Evolutionary conservation across 1,140 invertebrate genomes (phyloP).

Genomic region (Leptinotarsa undecemlineata): DNA sequence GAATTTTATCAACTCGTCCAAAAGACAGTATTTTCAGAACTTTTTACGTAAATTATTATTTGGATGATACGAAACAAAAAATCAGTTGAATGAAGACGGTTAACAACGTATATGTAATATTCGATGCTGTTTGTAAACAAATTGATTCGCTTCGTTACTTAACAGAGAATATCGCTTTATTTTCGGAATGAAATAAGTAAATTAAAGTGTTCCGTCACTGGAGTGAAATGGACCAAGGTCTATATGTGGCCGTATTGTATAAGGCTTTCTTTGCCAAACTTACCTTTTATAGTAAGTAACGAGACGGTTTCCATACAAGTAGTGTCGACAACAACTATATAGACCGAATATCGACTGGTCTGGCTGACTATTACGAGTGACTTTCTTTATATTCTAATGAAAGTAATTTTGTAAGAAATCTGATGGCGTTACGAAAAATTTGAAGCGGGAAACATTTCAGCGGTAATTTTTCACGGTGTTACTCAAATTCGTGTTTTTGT

Average conservation of each 20-base stretch:
- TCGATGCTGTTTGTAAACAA: too few relatives aligned
- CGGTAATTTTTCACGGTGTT: too few relatives aligned
- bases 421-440: not conserved
- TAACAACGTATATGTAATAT: too few relatives aligned
- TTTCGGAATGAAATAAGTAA: not conserved
- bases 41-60: too few relatives aligned
- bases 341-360: slow-evolving; percentile 5
- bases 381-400: slow-evolving; percentile 8
- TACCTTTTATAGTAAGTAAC: slow-evolving; percentile 19
- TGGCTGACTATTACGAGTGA: not conserved
- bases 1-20: too few relatives aligned
- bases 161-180: too few relatives aligned
- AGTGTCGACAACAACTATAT: slow-evolving; percentile 4
- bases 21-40: too few relatives aligned
- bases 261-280: slow-evolving; percentile 21
- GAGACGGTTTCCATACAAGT: slow-evolving; percentile 21
- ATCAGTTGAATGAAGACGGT: too few relatives aligned
- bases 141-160: too few relatives aligned
- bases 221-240: slow-evolving; percentile 21
- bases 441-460: too few relatives aligned
- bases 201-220: not conserved
- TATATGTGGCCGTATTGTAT: slow-evolving; percentile 22
- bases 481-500: too few relatives aligned
- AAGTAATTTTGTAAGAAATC: not conserved
- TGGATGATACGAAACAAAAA: too few relatives aligned